Evolutionary conservation across 2,113 vertebrate genomes (phyloP).

Genomic region (Nyctereutes procyonoides): DNA sequence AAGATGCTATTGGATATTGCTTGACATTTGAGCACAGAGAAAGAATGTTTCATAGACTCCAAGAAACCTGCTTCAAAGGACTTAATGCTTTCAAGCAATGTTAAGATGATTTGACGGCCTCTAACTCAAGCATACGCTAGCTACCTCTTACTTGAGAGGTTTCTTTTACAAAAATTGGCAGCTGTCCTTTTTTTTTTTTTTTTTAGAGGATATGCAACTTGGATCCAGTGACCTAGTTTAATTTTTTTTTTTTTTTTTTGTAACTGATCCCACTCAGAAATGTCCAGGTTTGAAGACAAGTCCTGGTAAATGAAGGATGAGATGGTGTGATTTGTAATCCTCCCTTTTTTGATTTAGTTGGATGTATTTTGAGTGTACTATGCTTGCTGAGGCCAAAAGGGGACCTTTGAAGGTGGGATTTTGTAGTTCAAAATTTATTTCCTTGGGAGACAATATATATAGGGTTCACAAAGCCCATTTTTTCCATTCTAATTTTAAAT

Average conservation of each 20-base stretch:
- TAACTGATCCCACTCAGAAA: slow-evolving; percentile 13
- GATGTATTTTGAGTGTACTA: slow-evolving; percentile 67
- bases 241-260: slow-evolving; percentile 25
- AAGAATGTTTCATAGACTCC: slow-evolving; percentile 83
- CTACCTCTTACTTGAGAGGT: slow-evolving; percentile 72
- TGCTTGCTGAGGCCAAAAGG: slow-evolving; percentile 71
- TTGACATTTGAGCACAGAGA: slow-evolving; percentile 90
- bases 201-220: slow-evolving; percentile 17
- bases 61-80: slow-evolving; percentile 45
- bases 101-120: background rate
- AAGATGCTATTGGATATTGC: slow-evolving; percentile 92
- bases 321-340: slow-evolving; percentile 14
- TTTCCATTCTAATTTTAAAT: slow-evolving; percentile 86
- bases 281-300: background rate
- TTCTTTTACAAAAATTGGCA: slow-evolving; percentile 76
- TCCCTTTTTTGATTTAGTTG: slow-evolving; percentile 71
- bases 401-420: slow-evolving; percentile 78
- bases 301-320: background rate
- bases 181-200: slow-evolving; percentile 74
- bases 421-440: slow-evolving; percentile 85
- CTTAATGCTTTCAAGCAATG: slow-evolving; percentile 69
- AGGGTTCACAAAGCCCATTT: slow-evolving; percentile 69
- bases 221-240: background rate
- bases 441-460: slow-evolving; percentile 84
- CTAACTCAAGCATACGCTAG: background rate